Percentiles rank a stretch among this genome's conserved stretches.
phyloP scores from a whole-genome alignment of 2,113 vertebrate genomes.

The Collichthys lucidus region DNA sequence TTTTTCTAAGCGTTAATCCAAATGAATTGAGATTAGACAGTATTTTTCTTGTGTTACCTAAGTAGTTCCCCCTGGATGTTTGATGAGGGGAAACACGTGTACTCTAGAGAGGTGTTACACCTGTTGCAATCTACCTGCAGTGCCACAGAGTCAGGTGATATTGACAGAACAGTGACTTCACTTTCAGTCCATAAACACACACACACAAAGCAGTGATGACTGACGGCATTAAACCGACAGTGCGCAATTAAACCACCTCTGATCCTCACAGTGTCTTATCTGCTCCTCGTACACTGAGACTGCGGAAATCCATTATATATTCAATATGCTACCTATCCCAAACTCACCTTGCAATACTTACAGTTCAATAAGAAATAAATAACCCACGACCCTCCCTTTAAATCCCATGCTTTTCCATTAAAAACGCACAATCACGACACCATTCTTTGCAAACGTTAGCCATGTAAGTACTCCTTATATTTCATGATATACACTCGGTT shows the following conservation, averaged over 20 bases:
- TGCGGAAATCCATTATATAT: constrained; percentile 28
- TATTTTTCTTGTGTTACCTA: neutral
- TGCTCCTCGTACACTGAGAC: constrained; percentile 38
- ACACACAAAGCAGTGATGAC: constrained; percentile 48
- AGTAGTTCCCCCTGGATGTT: neutral
- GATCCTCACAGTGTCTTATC: constrained; percentile 53
- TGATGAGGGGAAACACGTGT: neutral
- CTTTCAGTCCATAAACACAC: constrained; percentile 42
- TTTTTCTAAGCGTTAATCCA: constrained; percentile 1
- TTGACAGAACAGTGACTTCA: constrained; percentile 38
- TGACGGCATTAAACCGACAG: constrained; percentile 25
- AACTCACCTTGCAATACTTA: constrained; percentile 67
- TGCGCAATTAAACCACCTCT: constrained; percentile 35
- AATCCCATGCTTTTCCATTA: constrained; percentile 63
- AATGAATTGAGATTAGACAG: neutral
- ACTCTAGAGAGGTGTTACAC: constrained; percentile 5
- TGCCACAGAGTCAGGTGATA: constrained; percentile 34
- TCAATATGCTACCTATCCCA: constrained; percentile 25
- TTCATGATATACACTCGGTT: constrained; percentile 62
- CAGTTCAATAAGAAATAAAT: constrained; percentile 71
- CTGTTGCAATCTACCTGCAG: constrained; percentile 32
- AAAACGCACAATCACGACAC: constrained; percentile 76
- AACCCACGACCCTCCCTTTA: constrained; percentile 53
- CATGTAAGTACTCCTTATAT: constrained; percentile 71
- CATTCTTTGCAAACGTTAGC: constrained; percentile 68